These are phyloP conservation scores for Drosophila rubida DNA, from an alignment of 2,888 invertebrate species.

Conservation along the genomic window DNA sequence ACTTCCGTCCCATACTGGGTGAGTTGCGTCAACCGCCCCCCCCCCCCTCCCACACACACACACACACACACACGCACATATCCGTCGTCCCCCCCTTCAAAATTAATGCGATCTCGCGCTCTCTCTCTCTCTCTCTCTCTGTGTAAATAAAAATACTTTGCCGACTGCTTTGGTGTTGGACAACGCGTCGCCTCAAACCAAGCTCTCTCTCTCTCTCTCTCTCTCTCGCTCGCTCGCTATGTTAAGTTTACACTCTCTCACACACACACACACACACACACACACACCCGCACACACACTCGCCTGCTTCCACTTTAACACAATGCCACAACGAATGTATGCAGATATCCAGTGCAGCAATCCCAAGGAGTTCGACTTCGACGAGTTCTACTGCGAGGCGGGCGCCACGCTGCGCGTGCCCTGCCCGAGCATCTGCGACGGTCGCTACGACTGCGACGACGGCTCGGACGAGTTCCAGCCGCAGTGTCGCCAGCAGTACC, in stretches of 20 bases:
- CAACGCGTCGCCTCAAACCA: slow-evolving; percentile 4
- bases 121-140: too few species aligned
- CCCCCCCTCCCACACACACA: too few species aligned
- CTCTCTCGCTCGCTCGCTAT: too few species aligned
- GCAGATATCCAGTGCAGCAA: slow-evolving; percentile 27
- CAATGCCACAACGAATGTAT: background rate
- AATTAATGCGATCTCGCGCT: too few species aligned
- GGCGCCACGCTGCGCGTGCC: background rate
- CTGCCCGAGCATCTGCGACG: slow-evolving; percentile 85
- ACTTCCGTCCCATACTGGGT: slow-evolving; percentile 74
- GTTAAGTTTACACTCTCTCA: too few species aligned
- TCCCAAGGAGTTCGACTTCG: background rate
- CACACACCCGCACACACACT: background rate
- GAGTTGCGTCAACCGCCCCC: too few species aligned
- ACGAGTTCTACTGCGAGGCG: slow-evolving; percentile 8
- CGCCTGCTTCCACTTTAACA: slow-evolving; percentile 6
- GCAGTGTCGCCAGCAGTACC: background rate
- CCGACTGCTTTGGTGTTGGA: slow-evolving; percentile 36
- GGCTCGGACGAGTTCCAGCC: slow-evolving; percentile 87
- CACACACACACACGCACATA: background rate
- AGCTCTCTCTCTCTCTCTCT: too few species aligned
- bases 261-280: slow-evolving; percentile 7
- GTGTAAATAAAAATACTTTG: background rate
- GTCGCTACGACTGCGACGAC: slow-evolving; percentile 86
- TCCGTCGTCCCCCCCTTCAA: background rate